These are phyloP conservation scores for Reticulitermes lucifugus DNA, from an alignment of 2,888 invertebrate species.

Conservation along the genomic window DNA sequence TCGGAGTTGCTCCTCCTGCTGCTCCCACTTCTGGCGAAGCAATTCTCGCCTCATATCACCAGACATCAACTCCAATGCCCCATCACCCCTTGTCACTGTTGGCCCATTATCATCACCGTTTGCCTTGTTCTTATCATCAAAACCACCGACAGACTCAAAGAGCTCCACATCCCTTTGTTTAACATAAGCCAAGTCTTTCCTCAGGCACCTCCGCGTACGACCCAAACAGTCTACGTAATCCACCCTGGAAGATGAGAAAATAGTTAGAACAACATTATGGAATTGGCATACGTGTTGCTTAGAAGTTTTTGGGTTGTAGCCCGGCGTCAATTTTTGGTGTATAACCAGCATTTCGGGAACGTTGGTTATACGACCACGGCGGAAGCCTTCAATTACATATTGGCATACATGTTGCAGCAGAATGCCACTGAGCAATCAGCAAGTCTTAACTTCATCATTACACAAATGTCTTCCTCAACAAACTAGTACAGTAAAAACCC, in stretches of 20 bases:
- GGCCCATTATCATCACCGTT: conserved; percentile 50
- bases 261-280: too few species aligned
- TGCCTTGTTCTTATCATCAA: conserved; percentile 49
- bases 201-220: conserved; percentile 84
- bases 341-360: too few species aligned
- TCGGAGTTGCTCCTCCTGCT: conserved; percentile 79
- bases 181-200: conserved; percentile 78
- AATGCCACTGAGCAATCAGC: too few species aligned
- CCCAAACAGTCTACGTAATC: conserved; percentile 92
- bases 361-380: too few species aligned
- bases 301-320: too few species aligned
- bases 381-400: too few species aligned
- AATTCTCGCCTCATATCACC: conserved; percentile 73
- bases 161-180: conserved; percentile 69
- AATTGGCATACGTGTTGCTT: too few species aligned
- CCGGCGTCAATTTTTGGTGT: too few species aligned
- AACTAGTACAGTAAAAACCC: too few species aligned
- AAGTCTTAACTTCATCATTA: too few species aligned
- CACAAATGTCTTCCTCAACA: too few species aligned
- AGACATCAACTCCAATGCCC: conserved; percentile 64
- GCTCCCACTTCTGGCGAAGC: conserved; percentile 88
- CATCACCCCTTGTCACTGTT: conserved; percentile 47
- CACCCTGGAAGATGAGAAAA: conserved; percentile 70
- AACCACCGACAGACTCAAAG: conserved; percentile 45
- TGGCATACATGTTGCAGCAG: too few species aligned